Evolutionary conservation across 2,797 vertebrate genomes (phyloP).

Genomic region (Valencia hispanica): DNA sequence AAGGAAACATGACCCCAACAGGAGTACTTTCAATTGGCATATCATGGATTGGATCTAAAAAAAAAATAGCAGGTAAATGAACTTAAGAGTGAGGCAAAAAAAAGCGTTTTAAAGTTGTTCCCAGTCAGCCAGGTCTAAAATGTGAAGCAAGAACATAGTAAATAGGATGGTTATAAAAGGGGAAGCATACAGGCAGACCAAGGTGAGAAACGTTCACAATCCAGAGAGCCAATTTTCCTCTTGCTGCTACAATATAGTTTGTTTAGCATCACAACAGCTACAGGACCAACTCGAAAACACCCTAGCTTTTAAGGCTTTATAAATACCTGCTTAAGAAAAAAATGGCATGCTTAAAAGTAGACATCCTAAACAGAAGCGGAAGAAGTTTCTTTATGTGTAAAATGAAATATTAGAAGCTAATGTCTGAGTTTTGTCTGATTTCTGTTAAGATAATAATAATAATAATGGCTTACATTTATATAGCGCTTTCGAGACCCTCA

Average conservation of each 20-base stretch:
- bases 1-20: background rate
- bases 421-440: too few relatives aligned
- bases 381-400: too few relatives aligned
- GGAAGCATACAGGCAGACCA: background rate
- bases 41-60: background rate
- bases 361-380: too few relatives aligned
- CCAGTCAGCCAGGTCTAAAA: background rate
- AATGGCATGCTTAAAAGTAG: too few relatives aligned
- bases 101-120: background rate
- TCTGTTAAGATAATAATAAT: too few relatives aligned
- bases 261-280: too few relatives aligned
- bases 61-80: background rate
- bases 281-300: too few relatives aligned
- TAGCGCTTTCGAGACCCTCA: too few relatives aligned
- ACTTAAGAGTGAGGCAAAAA: background rate
- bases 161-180: background rate
- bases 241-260: background rate
- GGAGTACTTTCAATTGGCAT: background rate
- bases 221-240: background rate
- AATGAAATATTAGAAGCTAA: too few relatives aligned
- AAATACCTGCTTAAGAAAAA: too few relatives aligned
- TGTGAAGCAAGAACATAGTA: background rate
- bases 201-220: background rate
- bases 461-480: too few relatives aligned
- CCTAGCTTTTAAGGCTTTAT: too few relatives aligned